Evolutionary conservation across 2,888 invertebrate species (phyloP).

Genomic region (Stenodera caucasica): DNA sequence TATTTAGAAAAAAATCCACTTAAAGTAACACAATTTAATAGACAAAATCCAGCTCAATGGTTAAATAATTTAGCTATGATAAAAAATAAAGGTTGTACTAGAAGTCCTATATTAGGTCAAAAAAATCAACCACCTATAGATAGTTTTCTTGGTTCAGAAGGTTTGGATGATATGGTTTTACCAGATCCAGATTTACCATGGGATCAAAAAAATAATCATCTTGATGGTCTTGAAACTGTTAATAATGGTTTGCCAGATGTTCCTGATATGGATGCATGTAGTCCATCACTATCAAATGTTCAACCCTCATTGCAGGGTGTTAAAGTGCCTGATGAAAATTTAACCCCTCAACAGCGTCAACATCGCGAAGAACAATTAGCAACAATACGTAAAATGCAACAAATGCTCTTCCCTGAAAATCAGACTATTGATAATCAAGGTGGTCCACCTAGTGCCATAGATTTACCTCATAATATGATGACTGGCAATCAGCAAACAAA

Average conservation of each 20-base stretch:
- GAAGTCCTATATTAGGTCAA: constrained; percentile 58
- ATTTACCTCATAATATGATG: constrained; percentile 31
- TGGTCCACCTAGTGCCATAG: constrained; percentile 30
- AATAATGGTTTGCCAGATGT: constrained; percentile 54
- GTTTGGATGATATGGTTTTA: constrained; percentile 55
- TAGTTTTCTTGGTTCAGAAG: constrained; percentile 52
- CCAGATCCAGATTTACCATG: constrained; percentile 57
- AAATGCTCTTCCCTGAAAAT: constrained; percentile 87
- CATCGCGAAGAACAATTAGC: constrained; percentile 93
- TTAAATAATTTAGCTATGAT: constrained; percentile 76
- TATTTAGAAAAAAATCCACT: constrained; percentile 93
- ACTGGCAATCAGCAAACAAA: constrained; percentile 31
- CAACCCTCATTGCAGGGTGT: constrained; percentile 71
- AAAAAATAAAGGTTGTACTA: constrained; percentile 68
- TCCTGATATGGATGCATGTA: constrained; percentile 56
- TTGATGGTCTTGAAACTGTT: constrained; percentile 53
- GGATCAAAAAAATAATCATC: constrained; percentile 56
- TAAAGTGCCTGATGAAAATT: constrained; percentile 93
- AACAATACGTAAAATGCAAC: constrained; percentile 88
- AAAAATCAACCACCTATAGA: constrained; percentile 50
- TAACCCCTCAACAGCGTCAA: constrained; percentile 94
- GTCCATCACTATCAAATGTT: constrained; percentile 59
- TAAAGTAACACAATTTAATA: constrained; percentile 84
- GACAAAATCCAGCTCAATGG: constrained; percentile 82
- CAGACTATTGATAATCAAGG: constrained; percentile 48